Evolutionary conservation across 2,797 vertebrate genomes (phyloP), one percentile per base, ranked within the genome.

Genomic region (Sebastes kiyomatsui): DNA sequence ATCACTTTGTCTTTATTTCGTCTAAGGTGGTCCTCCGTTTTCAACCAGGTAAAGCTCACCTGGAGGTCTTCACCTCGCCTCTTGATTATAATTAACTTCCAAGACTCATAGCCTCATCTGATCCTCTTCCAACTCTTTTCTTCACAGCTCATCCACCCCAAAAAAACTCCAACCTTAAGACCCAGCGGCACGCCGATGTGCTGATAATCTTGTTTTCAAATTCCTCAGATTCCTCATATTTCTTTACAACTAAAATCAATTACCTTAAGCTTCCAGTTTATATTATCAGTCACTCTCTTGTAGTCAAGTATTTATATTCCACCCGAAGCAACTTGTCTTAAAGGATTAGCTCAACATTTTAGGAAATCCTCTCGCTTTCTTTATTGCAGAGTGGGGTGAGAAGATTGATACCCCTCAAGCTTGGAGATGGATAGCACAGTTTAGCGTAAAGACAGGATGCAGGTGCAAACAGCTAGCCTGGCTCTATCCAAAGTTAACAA

Each of bases 1-100:
- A 65, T 90, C 52, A 70, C 83, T 79, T 56, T 81, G 80, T 84
- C 87, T 90, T 90, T 65, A 81, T 92, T 90, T 87, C 66, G 1
- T 75, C 88, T 69, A 62, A 89, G 89, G 88, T 88, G 87, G 85
- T 89, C 90, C 58, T 64, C 30, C 9, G 8, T 84, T 84, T 83
- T 89, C 56, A 64, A 7, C 55, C 71, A 83, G 85, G 82, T 90
- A 73, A 74, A 13, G 14, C 82, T 90, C 81, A 83, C 83, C 81
- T 90, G 79, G 77, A 82, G 70, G 85, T 79, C 61, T 68, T 46
- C 1, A 6, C 61, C 64, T 67, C 8, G 12, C 67, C 72, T 81
- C 64, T 35, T 75, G 28, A 64, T 73, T 78, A 54, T 14, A 28
- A 28, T 62, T 28, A 65, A 73, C 64, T 55, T 90, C 79, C 58